Base-by-base conservation (phyloP, 2,888 invertebrate species). In the Mythimna pallens region DNA sequence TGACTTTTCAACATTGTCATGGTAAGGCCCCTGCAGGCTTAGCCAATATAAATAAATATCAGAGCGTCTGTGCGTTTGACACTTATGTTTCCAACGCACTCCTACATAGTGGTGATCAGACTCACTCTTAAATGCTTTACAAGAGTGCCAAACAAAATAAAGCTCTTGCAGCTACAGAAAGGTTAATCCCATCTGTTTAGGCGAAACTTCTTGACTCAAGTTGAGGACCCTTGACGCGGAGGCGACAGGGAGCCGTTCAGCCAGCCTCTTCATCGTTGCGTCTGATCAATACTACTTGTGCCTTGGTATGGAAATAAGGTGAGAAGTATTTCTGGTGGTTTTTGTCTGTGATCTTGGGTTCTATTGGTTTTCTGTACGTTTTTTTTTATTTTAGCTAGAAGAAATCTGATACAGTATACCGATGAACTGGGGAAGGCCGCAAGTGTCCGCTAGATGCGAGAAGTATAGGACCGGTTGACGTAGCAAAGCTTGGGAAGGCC, bases 181-280 rank as follows among this genome's bases (percentile, higher is more conserved):
- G 62, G 65, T 68, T 74, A 75, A 65, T 36, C 30, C 36, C 57
- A 62, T 54, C 82, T 67, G 67, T 81, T 82, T 77, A 65, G 82
- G 57, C 20, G 47, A 71, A 69, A 66, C 65, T 70, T 25, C 52
- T 82, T 52, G 20, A 40, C 34, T 77, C 25, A 6, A 78, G 65
- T 40, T 22, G 17, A 74, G 76, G 25, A 20, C 67, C 36, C 82
- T 82, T 54, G 62, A 64, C 25, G 43, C 65, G n/a, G 59, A 70
- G 64, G 58, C 1, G 30, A 59, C 50, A 36, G 64, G 70, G 47
- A 54, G 66, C 20, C 52, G 64, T 22, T 67, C 22, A 64, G 25
- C 54, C 30, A 76, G 43, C 22, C 72, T 59, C 82, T 80, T 69
- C 73, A 80, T 78, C 64, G 78, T 71, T 68, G 63, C 62, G 10